These are phyloP conservation scores for Anas platyrhynchos DNA, from an alignment of 2,113 vertebrate species.

Conservation along the genomic window DNA sequence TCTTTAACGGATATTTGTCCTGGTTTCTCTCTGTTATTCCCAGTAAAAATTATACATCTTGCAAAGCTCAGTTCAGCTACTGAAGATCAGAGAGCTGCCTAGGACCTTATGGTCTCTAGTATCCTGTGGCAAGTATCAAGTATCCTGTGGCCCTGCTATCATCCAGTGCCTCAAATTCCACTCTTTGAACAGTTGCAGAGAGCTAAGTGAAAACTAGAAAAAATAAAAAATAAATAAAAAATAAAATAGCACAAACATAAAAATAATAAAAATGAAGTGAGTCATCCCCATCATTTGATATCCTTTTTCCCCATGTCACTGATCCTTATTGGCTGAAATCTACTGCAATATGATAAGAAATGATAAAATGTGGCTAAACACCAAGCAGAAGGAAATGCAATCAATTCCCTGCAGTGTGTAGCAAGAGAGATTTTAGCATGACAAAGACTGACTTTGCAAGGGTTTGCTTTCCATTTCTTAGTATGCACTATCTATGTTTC, in stretches of 20 bases:
- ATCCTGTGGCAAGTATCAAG: background rate
- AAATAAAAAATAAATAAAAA: too few relatives aligned
- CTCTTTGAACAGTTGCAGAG: background rate
- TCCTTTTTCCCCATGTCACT: background rate
- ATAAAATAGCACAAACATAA: too few relatives aligned
- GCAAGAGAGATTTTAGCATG: background rate
- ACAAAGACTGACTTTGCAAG: background rate
- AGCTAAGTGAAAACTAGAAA: background rate
- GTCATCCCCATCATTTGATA: background rate
- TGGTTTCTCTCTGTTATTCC: background rate
- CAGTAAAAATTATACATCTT: background rate
- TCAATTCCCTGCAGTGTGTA: background rate
- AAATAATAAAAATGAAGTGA: too few relatives aligned
- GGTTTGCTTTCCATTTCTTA: background rate
- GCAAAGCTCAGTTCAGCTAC: background rate
- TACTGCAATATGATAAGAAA: background rate
- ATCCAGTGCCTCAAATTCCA: background rate
- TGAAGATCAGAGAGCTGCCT: background rate
- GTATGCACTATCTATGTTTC: background rate
- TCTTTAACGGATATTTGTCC: background rate
- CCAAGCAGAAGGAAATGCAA: background rate
- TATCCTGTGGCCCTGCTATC: background rate
- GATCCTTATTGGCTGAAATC: background rate
- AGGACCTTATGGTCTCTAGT: background rate
- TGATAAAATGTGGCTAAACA: background rate